Evolutionary conservation across 1,140 invertebrate genomes (phyloP).

Genomic region (Piezodorus guildinii): DNA sequence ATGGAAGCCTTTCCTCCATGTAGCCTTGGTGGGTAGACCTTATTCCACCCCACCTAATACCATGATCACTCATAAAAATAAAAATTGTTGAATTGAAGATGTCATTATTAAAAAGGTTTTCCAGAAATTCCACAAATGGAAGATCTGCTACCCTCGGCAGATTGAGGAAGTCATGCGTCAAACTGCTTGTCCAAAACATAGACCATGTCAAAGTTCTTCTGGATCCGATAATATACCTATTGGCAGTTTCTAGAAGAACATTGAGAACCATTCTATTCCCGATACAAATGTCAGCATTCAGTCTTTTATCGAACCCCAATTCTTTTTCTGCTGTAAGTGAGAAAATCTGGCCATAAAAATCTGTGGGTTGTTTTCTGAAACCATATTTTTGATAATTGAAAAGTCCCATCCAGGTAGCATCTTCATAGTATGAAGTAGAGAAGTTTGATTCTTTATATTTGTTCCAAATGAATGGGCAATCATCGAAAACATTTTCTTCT

Average conservation of each 20-base stretch:
- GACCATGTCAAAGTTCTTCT: slow-evolving; percentile 33
- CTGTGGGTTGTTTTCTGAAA: slow-evolving; percentile 42
- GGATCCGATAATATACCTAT: slow-evolving; percentile 27
- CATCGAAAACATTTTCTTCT: slow-evolving; percentile 41
- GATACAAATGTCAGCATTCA: slow-evolving; percentile 42
- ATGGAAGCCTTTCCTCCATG: slow-evolving; percentile 56
- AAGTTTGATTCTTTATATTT: slow-evolving; percentile 40
- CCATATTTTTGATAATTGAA: slow-evolving; percentile 46
- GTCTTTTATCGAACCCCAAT: slow-evolving; percentile 37
- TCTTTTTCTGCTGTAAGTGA: slow-evolving; percentile 35
- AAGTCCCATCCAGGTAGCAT: slow-evolving; percentile 41
- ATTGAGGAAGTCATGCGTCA: slow-evolving; percentile 42
- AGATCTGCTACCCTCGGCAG: slow-evolving; percentile 36
- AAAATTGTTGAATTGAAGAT: slow-evolving; percentile 42
- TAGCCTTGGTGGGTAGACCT: slow-evolving; percentile 48
- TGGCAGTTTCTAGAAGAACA: slow-evolving; percentile 29
- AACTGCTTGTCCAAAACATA: slow-evolving; percentile 40
- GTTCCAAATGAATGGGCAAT: slow-evolving; percentile 45
- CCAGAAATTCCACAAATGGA: slow-evolving; percentile 32
- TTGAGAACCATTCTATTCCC: slow-evolving; percentile 35
- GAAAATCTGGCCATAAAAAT: slow-evolving; percentile 45
- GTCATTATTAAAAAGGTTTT: slow-evolving; percentile 28
- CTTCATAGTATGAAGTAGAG: slow-evolving; percentile 43
- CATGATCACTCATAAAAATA: slow-evolving; percentile 59
- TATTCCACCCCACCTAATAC: slow-evolving; percentile 53